These are phyloP conservation scores for Stichodactyla mertensii DNA, from an alignment of 64 coral and sea anemone species.

Conservation along the genomic window DNA sequence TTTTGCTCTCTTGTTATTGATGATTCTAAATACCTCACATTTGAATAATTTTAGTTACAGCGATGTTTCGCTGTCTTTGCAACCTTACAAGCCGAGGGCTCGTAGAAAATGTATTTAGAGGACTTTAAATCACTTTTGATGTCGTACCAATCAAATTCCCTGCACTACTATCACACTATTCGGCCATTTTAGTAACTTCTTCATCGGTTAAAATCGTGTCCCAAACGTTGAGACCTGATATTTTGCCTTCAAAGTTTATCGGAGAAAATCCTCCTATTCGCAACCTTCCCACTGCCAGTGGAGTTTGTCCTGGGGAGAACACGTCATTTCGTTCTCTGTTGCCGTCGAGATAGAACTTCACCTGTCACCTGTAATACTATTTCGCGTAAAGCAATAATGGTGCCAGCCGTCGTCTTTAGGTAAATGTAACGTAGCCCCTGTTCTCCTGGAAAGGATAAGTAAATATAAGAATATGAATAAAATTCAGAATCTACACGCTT, in stretches of 20 bases:
- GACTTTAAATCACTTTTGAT: background rate
- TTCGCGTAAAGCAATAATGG: background rate
- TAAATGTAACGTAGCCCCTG: no score
- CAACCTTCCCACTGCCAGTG: background rate
- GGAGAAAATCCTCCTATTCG: background rate
- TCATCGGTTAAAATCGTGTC: background rate
- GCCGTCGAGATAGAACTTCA: background rate
- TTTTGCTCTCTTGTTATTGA: no score
- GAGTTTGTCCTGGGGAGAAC: background rate
- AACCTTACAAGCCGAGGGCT: background rate
- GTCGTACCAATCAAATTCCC: background rate
- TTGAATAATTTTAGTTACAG: no score
- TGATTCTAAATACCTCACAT: no score
- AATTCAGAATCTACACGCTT: no score
- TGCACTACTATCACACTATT: background rate
- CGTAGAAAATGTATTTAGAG: background rate
- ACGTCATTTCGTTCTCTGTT: background rate
- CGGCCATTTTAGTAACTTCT: background rate
- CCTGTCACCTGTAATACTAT: background rate
- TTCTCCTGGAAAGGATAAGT: no score
- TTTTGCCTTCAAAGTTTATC: background rate
- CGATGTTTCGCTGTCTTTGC: background rate
- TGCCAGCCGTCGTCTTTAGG: background rate
- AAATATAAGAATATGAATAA: no score
- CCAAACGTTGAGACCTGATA: constrained; percentile 3